Conservation (phyloP, 2,797 vertebrate genomes). For the Pipistrellus kuhlii region DNA sequence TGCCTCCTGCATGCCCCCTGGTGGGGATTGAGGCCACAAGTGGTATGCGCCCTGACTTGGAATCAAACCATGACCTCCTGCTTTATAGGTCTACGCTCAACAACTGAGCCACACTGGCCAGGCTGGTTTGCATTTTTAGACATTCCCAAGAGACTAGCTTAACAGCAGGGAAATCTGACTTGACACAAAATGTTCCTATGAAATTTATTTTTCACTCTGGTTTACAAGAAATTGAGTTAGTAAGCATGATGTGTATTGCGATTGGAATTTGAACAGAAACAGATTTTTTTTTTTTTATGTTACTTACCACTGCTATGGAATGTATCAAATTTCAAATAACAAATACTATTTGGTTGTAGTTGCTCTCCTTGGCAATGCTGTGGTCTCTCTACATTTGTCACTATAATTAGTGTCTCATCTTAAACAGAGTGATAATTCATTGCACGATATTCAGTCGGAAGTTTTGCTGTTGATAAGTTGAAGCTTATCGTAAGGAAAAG, state of each 20-base stretch:
- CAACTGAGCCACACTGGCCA: too few species aligned
- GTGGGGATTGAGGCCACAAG: too few species aligned
- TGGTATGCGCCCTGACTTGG: too few species aligned
- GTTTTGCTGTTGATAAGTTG: slow-evolving; percentile 70
- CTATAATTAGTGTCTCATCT: slow-evolving; percentile 78
- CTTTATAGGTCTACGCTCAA: too few species aligned
- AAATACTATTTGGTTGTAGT: slow-evolving; percentile 25
- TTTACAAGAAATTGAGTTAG: slow-evolving; percentile 74
- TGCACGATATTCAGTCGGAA: slow-evolving; percentile 67
- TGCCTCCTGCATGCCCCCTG: too few species aligned
- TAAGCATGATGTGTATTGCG: slow-evolving; percentile 65
- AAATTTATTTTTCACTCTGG: slow-evolving; percentile 70
- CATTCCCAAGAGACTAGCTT: slow-evolving; percentile 17
- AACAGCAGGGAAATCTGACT: slow-evolving; percentile 64
- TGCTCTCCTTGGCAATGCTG: slow-evolving; percentile 37
- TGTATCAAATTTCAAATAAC: slow-evolving; percentile 62
- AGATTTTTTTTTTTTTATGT: slow-evolving; percentile 30
- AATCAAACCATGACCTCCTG: too few species aligned
- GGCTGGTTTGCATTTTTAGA: slow-evolving; percentile 49
- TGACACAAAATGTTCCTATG: slow-evolving; percentile 58
- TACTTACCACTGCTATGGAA: slow-evolving; percentile 38
- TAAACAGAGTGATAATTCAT: slow-evolving; percentile 74
- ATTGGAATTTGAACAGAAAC: slow-evolving; percentile 72
- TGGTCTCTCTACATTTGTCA: slow-evolving; percentile 57
- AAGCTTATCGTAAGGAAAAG: slow-evolving; percentile 70